Evolutionary conservation across 2,888 invertebrate species (phyloP).

Genomic region (Tenthredo livida): DNA sequence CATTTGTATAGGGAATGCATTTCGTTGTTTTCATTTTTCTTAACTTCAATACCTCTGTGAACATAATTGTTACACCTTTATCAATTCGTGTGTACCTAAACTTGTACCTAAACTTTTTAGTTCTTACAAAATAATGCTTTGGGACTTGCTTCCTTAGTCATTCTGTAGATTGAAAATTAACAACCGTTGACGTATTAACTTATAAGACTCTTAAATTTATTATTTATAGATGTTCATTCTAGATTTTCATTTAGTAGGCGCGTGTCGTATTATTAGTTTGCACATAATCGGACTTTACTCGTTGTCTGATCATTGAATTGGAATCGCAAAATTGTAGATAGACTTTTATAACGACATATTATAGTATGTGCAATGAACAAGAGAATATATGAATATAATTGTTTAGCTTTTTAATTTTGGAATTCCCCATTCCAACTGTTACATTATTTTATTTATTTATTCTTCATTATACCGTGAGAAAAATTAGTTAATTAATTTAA

Average conservation of each 20-base stretch:
- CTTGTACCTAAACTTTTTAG: not conserved
- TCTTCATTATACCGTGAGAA: not conserved
- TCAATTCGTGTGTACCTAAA: not conserved
- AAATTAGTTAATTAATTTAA: not conserved
- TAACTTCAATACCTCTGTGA: not conserved
- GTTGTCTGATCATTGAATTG: no score
- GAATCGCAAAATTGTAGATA: conserved; percentile 12
- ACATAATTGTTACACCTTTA: not conserved
- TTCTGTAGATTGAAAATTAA: conserved; percentile 20
- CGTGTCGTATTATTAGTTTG: not conserved
- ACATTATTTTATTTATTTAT: conserved; percentile 41
- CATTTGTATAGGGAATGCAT: not conserved
- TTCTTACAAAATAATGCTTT: not conserved
- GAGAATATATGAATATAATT: conserved; percentile 26
- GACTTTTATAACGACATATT: not conserved
- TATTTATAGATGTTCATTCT: conserved; percentile 5
- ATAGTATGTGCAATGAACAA: conserved; percentile 34
- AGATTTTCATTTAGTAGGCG: conserved; percentile 1
- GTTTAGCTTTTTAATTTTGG: not conserved
- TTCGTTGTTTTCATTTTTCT: not conserved
- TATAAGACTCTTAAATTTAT: not conserved
- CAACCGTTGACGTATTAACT: not conserved
- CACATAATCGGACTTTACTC: conserved; percentile 2
- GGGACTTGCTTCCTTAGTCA: not conserved
- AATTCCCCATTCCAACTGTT: conserved; percentile 32